Evolutionary conservation across 2,888 invertebrate species (phyloP).

Genomic region (Spisula subtruncata): DNA sequence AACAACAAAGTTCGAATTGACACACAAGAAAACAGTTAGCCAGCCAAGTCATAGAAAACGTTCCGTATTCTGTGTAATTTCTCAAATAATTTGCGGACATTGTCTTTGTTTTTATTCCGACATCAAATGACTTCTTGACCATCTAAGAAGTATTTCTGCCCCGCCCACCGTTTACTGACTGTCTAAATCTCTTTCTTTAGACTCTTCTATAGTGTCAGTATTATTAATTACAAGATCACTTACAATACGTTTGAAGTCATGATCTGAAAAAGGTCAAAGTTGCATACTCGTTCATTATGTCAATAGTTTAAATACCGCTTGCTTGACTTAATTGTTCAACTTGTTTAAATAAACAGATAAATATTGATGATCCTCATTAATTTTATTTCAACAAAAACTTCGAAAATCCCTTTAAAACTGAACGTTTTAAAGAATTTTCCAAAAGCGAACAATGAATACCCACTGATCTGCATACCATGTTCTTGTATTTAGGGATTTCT

Average conservation of each 20-base stretch:
- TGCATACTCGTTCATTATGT: constrained; percentile 55
- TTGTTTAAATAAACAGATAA: constrained; percentile 4
- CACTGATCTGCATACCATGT: no score
- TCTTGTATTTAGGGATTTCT: no score
- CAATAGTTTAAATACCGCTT: constrained; percentile 34
- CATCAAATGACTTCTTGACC: constrained; percentile 28
- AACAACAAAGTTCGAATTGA: neutral
- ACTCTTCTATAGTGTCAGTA: constrained; percentile 38
- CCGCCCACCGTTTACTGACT: constrained; percentile 30
- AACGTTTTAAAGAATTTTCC: neutral
- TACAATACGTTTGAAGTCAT: constrained; percentile 48
- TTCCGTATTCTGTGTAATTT: neutral
- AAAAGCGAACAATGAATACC: no score
- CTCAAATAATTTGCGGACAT: neutral
- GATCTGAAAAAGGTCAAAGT: constrained; percentile 32
- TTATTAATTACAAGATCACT: constrained; percentile 55
- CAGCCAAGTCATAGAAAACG: neutral
- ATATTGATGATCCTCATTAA: constrained; percentile 22
- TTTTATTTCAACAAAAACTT: constrained; percentile 14
- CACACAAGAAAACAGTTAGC: neutral
- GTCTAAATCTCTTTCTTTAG: neutral
- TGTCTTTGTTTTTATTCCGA: neutral
- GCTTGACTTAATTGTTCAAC: constrained; percentile 22
- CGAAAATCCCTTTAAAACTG: neutral
- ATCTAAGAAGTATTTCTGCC: constrained; percentile 35